These are phyloP conservation scores for Choristoneura fumiferana DNA, from an alignment of 1,140 invertebrate species.

Conservation along the genomic window DNA sequence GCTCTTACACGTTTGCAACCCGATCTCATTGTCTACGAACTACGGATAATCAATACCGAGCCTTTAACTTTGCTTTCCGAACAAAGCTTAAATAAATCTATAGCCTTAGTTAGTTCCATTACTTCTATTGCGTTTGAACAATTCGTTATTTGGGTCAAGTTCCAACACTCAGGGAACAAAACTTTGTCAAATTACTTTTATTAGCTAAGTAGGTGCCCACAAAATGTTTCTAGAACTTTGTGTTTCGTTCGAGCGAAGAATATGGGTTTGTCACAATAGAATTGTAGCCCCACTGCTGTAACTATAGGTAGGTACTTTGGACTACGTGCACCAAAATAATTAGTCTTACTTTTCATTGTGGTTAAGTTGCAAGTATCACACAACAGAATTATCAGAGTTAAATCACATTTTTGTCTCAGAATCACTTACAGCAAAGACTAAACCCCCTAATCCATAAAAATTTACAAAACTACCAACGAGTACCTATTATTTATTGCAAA, in stretches of 20 bases:
- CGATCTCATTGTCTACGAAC: no score
- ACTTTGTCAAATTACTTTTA: constrained; percentile 13
- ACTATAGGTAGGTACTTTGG: not conserved
- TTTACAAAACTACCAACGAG: no score
- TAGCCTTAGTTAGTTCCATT: constrained; percentile 15
- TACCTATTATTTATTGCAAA: no score
- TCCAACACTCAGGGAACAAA: not conserved
- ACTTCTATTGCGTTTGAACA: not conserved
- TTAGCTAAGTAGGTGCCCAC: constrained; percentile 7
- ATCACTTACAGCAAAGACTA: no score
- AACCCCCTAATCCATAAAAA: no score
- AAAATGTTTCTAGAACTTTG: constrained; percentile 5
- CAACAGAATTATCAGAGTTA: no score
- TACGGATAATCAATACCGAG: constrained; percentile 4
- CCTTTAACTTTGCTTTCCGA: constrained; percentile 10
- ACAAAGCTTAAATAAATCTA: constrained; percentile 16
- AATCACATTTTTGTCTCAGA: no score
- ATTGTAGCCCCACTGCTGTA: not conserved
- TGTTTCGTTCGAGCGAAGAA: not conserved
- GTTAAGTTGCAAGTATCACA: no score
- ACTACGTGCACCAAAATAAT: no score
- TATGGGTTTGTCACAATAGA: not conserved
- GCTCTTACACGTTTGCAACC: no score
- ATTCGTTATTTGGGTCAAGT: constrained; percentile 12
- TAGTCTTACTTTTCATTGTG: no score